Evolutionary conservation across 1,140 invertebrate genomes (phyloP).

Genomic region (Cotesia vestalis): DNA sequence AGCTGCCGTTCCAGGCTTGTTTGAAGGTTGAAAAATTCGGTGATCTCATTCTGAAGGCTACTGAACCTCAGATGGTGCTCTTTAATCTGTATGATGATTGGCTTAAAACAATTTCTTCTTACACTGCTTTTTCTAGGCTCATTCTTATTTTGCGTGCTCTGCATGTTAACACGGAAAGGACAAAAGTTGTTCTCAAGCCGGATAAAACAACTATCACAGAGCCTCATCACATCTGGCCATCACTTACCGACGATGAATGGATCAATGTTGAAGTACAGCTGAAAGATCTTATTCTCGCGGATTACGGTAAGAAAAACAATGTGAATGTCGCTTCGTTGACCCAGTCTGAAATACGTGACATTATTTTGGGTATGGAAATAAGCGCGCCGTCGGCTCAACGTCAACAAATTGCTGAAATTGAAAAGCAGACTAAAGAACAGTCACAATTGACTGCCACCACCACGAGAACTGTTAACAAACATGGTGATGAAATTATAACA

Average conservation of each 20-base stretch:
- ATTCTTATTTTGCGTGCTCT: constrained; percentile 96
- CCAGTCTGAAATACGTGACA: constrained; percentile 98
- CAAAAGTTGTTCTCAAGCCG: constrained; percentile 97
- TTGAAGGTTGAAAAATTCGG: constrained; percentile 99
- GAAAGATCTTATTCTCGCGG: constrained; percentile 97
- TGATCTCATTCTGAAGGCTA: constrained; percentile 98
- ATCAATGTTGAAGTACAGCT: constrained; percentile 98
- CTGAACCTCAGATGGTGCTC: constrained; percentile 99
- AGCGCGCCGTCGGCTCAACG: constrained; percentile 97
- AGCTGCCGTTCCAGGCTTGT: constrained; percentile 99
- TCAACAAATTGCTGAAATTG: constrained; percentile 99
- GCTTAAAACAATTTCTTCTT: constrained; percentile 96
- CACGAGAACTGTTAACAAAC: constrained; percentile 98
- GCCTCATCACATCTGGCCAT: constrained; percentile 99
- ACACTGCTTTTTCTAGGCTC: constrained; percentile 96
- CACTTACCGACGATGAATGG: constrained; percentile 97
- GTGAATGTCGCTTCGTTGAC: constrained; percentile 99
- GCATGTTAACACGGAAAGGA: constrained; percentile 98
- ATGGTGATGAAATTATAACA: constrained; percentile 99
- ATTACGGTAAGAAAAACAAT: constrained; percentile 99
- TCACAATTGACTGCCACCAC: constrained; percentile 98
- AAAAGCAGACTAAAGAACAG: constrained; percentile 99
- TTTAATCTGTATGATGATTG: constrained; percentile 99
- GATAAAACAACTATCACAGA: constrained; percentile 99
- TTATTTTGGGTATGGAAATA: constrained; percentile 99